phyloP scores from a whole-genome alignment of 2,113 vertebrate species.

The Rattus norvegicus region GRCr8 NC_086026.1:75120501-75121000 shows the following conservation, averaged over 20 bases:
- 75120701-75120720: constrained; percentile 91
- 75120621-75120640: constrained; percentile 88
- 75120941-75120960: constrained; percentile 94
- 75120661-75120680: constrained; percentile 93
- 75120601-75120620: not conserved
- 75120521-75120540: not conserved
- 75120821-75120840: constrained; percentile 91
- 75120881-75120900: constrained; percentile 94
- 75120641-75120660: constrained; percentile 97
- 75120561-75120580: not conserved
- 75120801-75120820: constrained; percentile 93
- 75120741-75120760: constrained; percentile 96
- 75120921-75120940: constrained; percentile 95
- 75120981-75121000: constrained; percentile 91
- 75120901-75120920: constrained; percentile 95
- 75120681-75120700: constrained; percentile 91
- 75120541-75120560: not conserved
- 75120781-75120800: constrained; percentile 94
- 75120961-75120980: constrained; percentile 94
- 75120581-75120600: not conserved
- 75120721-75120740: constrained; percentile 92
- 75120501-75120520: constrained; percentile 12
- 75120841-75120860: constrained; percentile 92
- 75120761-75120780: constrained; percentile 91
- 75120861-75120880: constrained; percentile 94